Evolutionary conservation across 1,140 invertebrate genomes (phyloP).

Genomic region (Gonioctena quinquepunctata): DNA sequence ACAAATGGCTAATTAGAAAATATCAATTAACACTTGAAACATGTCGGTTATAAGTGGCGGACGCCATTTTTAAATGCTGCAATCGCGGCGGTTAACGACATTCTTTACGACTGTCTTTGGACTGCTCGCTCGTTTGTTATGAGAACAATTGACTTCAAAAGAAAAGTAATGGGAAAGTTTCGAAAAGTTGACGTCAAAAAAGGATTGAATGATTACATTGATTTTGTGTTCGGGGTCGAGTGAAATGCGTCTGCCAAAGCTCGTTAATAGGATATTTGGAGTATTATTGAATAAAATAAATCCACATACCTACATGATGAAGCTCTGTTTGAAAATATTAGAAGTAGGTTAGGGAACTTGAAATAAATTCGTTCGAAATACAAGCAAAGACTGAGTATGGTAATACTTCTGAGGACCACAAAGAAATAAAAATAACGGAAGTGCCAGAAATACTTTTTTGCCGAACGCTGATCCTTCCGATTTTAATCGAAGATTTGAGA

Average conservation of each 20-base stretch:
- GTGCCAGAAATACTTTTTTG: too few relatives aligned
- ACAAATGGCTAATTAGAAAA: slow-evolving; percentile 20
- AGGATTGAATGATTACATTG: not conserved
- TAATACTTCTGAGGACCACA: too few relatives aligned
- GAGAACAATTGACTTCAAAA: slow-evolving; percentile 12
- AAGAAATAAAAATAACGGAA: too few relatives aligned
- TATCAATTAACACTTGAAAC: slow-evolving; percentile 26
- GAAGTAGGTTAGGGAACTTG: too few relatives aligned
- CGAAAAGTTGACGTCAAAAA: slow-evolving; percentile 8
- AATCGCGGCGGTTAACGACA: slow-evolving; percentile 21
- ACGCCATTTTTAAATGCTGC: slow-evolving; percentile 22
- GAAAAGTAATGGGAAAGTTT: slow-evolving; percentile 13
- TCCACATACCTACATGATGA: not conserved
- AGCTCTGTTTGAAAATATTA: too few relatives aligned
- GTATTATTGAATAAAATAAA: too few relatives aligned
- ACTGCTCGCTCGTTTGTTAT: slow-evolving; percentile 8
- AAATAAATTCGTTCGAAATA: too few relatives aligned
- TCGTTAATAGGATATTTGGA: too few relatives aligned
- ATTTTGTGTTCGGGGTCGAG: not conserved
- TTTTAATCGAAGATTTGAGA: too few relatives aligned
- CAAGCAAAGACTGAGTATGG: too few relatives aligned
- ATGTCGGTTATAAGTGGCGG: slow-evolving; percentile 17
- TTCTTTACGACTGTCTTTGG: slow-evolving; percentile 16
- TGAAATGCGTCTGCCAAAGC: not conserved
- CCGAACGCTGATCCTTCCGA: too few relatives aligned